These are phyloP conservation scores for Crotalus horridus DNA, from an alignment of 2,113 vertebrate species.

Conservation along the genomic window DNA sequence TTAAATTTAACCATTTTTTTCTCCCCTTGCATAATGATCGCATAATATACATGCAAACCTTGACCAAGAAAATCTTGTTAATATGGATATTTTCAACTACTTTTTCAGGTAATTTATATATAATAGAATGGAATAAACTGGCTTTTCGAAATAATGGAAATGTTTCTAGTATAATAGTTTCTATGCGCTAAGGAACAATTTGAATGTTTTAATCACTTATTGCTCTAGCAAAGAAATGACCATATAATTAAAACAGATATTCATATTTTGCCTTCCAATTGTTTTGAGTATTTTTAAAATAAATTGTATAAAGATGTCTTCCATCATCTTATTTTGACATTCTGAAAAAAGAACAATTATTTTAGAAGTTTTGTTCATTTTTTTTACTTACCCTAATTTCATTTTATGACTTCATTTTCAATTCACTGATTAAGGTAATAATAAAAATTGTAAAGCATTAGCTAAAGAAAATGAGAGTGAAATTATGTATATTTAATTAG, in stretches of 20 bases:
- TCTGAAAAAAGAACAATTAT: slow-evolving; percentile 59
- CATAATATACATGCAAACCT: neutral
- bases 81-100: neutral
- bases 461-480: slow-evolving; percentile 64
- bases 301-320: slow-evolving; percentile 62
- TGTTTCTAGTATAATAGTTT: slow-evolving; percentile 25
- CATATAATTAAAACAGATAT: slow-evolving; percentile 59
- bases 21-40: neutral
- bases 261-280: slow-evolving; percentile 55
- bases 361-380: slow-evolving; percentile 59
- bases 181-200: slow-evolving; percentile 41
- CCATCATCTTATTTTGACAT: slow-evolving; percentile 54
- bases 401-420: slow-evolving; percentile 68
- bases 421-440: slow-evolving; percentile 67
- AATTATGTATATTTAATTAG: slow-evolving; percentile 68
- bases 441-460: slow-evolving; percentile 56
- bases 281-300: slow-evolving; percentile 55
- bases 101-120: neutral
- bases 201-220: slow-evolving; percentile 60
- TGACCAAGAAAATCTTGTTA: neutral
- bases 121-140: neutral
- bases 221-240: slow-evolving; percentile 52
- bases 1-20: neutral
- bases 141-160: neutral
- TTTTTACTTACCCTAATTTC: slow-evolving; percentile 58